These are phyloP conservation scores for Leucophenga montana DNA, from an alignment of 2,888 invertebrate species.

Conservation along the genomic window DNA sequence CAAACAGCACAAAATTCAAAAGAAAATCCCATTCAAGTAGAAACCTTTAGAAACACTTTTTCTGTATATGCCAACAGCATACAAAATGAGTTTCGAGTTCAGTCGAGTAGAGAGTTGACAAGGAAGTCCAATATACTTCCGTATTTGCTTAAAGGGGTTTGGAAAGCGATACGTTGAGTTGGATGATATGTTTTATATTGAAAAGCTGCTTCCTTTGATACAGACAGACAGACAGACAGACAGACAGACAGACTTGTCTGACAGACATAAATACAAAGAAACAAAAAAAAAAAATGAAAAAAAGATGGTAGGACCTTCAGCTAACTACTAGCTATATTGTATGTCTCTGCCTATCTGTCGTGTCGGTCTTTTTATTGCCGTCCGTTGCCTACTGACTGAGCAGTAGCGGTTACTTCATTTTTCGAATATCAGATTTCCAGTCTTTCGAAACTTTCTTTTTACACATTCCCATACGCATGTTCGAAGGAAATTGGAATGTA, in stretches of 20 bases:
- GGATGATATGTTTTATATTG: too few species aligned
- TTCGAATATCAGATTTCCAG: constrained; percentile 34
- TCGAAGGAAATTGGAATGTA: constrained; percentile 47
- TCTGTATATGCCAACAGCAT: constrained; percentile 44
- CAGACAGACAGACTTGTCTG: background rate
- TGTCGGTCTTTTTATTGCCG: too few species aligned
- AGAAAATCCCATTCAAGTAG: constrained; percentile 39
- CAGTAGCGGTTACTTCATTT: constrained; percentile 51
- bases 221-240: constrained; percentile 31
- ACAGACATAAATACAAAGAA: too few species aligned
- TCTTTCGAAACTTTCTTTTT: constrained; percentile 25
- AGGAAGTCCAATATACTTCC: constrained; percentile 47
- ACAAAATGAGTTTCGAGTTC: constrained; percentile 58
- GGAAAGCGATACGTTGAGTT: background rate
- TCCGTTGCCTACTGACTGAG: constrained; percentile 39
- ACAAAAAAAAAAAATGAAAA: background rate
- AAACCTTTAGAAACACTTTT: constrained; percentile 33
- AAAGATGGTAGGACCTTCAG: background rate
- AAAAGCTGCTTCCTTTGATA: background rate
- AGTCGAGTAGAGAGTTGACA: too few species aligned
- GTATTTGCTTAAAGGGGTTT: constrained; percentile 44
- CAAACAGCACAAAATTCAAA: constrained; percentile 46
- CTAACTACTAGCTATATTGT: too few species aligned
- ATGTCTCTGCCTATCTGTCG: too few species aligned
- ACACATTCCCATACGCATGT: constrained; percentile 48